Evolutionary conservation across 2,113 vertebrate species (phyloP).

Genomic region (Xyliphius kryptos): DNA sequence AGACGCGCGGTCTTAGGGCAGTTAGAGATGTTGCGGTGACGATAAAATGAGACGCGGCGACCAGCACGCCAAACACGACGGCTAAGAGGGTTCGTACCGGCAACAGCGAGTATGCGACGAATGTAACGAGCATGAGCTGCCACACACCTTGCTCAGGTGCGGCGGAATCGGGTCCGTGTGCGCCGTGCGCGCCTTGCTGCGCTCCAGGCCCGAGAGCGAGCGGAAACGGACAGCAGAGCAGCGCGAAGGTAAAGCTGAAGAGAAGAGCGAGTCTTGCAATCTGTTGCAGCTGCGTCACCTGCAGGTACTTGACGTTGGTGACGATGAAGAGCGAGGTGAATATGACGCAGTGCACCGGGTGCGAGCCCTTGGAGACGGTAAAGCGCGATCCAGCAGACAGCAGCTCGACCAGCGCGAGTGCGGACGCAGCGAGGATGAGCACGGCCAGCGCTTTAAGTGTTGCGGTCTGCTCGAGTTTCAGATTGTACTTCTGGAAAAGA

Average conservation of each 20-base stretch:
- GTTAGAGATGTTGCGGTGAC: slow-evolving; percentile 82
- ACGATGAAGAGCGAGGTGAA: slow-evolving; percentile 95
- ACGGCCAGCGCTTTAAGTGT: slow-evolving; percentile 91
- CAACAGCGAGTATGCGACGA: slow-evolving; percentile 89
- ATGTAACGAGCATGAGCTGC: slow-evolving; percentile 96
- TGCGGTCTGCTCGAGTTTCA: slow-evolving; percentile 94
- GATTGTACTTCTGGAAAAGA: slow-evolving; percentile 94
- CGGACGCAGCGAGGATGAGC: slow-evolving; percentile 83
- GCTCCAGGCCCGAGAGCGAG: slow-evolving; percentile 60
- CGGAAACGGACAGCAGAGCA: slow-evolving; percentile 92
- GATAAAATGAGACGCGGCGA: slow-evolving; percentile 86
- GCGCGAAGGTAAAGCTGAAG: slow-evolving; percentile 93
- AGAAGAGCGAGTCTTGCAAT: slow-evolving; percentile 90
- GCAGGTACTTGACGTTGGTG: slow-evolving; percentile 94
- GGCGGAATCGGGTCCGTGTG: slow-evolving; percentile 47
- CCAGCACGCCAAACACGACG: slow-evolving; percentile 81
- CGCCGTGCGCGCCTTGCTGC: slow-evolving; percentile 52
- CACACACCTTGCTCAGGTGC: slow-evolving; percentile 88
- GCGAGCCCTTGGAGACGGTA: slow-evolving; percentile 88
- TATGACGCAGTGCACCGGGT: slow-evolving; percentile 94
- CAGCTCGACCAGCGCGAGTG: slow-evolving; percentile 84
- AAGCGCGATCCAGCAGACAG: slow-evolving; percentile 80
- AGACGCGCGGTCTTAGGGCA: slow-evolving; percentile 74
- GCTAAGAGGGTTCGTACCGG: slow-evolving; percentile 91
- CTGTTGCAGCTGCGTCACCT: slow-evolving; percentile 93